Evolutionary conservation across 2,797 vertebrate species (phyloP).

Genomic region (Sebastes elongatus): DNA sequence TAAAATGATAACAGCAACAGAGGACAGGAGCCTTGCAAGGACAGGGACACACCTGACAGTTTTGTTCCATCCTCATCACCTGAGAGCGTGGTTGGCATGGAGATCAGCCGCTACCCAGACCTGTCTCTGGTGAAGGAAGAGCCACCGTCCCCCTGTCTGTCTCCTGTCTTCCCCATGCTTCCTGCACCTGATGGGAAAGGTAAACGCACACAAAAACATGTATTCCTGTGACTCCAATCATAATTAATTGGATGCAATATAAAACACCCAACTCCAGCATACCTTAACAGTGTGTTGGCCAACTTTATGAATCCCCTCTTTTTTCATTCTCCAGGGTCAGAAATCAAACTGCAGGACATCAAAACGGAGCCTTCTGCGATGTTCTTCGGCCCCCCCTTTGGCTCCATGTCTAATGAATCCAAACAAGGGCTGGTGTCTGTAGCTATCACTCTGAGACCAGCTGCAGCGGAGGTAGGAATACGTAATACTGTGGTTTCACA

Average conservation of each 20-base stretch:
- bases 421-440: slow-evolving; percentile 96
- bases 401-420: slow-evolving; percentile 86
- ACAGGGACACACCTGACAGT: slow-evolving; percentile 95
- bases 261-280: neutral
- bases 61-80: slow-evolving; percentile 98
- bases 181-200: slow-evolving; percentile 93
- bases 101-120: slow-evolving; percentile 95
- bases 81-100: slow-evolving; percentile 95
- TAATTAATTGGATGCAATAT: neutral
- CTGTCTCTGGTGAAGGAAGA: slow-evolving; percentile 94
- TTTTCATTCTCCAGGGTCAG: slow-evolving; percentile 81
- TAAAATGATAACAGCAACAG: slow-evolving; percentile 70
- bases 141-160: slow-evolving; percentile 90
- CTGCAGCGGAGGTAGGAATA: slow-evolving; percentile 92
- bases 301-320: neutral
- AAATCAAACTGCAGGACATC: slow-evolving; percentile 89
- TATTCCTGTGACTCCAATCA: neutral
- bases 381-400: slow-evolving; percentile 90
- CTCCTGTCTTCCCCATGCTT: slow-evolving; percentile 94
- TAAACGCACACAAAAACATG: slow-evolving; percentile 53
- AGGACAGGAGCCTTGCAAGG: slow-evolving; percentile 92
- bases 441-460: slow-evolving; percentile 95
- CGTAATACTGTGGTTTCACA: neutral
- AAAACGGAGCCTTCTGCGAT: slow-evolving; percentile 89
- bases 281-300: neutral